Conservation (phyloP, 2,888 invertebrate species). For the Scaptomyza polygonia region DNA sequence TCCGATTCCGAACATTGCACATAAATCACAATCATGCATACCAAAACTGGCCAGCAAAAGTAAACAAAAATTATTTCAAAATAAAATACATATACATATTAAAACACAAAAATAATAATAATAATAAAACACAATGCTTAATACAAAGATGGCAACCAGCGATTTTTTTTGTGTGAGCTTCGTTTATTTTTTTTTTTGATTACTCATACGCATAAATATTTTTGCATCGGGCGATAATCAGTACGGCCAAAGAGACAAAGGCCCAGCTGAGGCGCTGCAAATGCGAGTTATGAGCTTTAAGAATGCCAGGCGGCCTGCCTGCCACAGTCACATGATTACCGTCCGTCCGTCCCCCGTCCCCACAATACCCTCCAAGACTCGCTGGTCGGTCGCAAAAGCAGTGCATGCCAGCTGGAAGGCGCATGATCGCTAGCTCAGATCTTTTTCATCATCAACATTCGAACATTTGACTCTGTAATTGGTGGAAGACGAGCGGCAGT, state of each 20-base stretch:
- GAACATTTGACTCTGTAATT: slow-evolving; percentile 52
- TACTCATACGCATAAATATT: slow-evolving; percentile 74
- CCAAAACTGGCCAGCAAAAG: slow-evolving; percentile 38
- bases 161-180: slow-evolving; percentile 34
- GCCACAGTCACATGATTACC: slow-evolving; percentile 55
- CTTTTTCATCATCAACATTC: slow-evolving; percentile 33
- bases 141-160: slow-evolving; percentile 39
- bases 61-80: slow-evolving; percentile 11
- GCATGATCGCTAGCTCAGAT: slow-evolving; percentile 47
- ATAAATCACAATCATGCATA: slow-evolving; percentile 60
- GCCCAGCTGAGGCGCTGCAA: slow-evolving; percentile 33
- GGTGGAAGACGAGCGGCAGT: slow-evolving; percentile 15
- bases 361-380: not conserved
- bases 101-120: slow-evolving; percentile 23
- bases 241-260: slow-evolving; percentile 42
- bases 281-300: slow-evolving; percentile 30
- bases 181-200: slow-evolving; percentile 33
- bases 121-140: slow-evolving; percentile 27
- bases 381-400: slow-evolving; percentile 48
- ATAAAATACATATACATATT: slow-evolving; percentile 26
- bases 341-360: not conserved
- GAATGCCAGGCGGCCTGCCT: slow-evolving; percentile 1
- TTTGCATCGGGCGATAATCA: slow-evolving; percentile 57
- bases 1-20: slow-evolving; percentile 39
- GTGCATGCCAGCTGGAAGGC: slow-evolving; percentile 47